Conservation (phyloP, 2,113 vertebrate genomes). For the Pluvialis apricaria region DNA sequence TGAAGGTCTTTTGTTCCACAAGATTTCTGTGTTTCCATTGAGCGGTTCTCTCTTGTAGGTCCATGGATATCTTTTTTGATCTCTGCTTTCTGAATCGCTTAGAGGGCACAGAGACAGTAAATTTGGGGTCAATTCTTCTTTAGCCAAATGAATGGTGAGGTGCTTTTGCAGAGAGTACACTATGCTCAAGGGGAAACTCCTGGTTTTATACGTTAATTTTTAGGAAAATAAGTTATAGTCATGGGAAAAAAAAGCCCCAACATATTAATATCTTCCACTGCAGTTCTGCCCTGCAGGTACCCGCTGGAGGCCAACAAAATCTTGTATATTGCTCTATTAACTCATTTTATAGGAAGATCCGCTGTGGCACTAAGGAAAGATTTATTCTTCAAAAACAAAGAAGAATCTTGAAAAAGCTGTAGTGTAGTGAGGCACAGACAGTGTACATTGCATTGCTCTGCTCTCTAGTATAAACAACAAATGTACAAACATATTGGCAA, state of each 20-base stretch:
- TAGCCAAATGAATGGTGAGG: not conserved
- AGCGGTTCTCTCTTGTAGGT: not conserved
- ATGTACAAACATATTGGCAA: not conserved
- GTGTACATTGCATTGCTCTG: not conserved
- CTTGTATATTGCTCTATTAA: not conserved
- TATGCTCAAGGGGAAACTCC: not conserved
- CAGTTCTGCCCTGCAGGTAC: not conserved
- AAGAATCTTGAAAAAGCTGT: not conserved
- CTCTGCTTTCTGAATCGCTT: not conserved
- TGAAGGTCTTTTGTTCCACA: not conserved
- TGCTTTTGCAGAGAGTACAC: not conserved
- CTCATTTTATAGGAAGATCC: not conserved
- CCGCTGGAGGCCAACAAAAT: not conserved
- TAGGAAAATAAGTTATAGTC: not conserved
- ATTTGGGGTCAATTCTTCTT: not conserved
- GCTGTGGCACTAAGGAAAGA: not conserved
- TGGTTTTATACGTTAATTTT: not conserved
- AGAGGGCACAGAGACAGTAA: not conserved
- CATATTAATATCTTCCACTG: not conserved
- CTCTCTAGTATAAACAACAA: not conserved
- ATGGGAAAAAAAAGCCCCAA: not conserved
- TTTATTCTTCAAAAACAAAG: not conserved
- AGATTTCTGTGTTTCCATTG: not conserved
- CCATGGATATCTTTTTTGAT: not conserved
- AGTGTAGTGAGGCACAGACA: not conserved